Evolutionary conservation across 2,888 invertebrate genomes (phyloP).

Genomic region (Oasisia sp.): DNA sequence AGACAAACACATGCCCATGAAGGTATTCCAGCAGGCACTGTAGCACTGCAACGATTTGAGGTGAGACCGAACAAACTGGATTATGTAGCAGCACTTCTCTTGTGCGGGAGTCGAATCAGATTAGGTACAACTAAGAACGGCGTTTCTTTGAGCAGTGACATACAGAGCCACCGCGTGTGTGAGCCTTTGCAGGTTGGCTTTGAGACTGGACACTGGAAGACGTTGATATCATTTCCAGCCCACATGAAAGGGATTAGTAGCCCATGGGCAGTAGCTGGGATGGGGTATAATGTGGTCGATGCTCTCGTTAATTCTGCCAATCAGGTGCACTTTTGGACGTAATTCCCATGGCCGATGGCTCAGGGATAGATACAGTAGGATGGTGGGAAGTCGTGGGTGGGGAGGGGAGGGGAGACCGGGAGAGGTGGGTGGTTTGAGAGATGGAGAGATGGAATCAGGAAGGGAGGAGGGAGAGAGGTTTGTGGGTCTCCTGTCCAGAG

Average conservation of each 20-base stretch:
- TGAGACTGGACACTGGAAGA: not conserved
- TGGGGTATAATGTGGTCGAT: not conserved
- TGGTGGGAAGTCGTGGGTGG: not conserved
- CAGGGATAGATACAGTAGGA: not conserved
- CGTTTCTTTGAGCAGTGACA: not conserved
- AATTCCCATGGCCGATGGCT: not conserved
- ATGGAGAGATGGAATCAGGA: not conserved
- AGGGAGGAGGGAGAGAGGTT: not conserved
- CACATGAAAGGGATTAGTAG: too few relatives aligned
- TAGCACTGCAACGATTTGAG: not conserved
- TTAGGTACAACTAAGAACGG: not conserved
- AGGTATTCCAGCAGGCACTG: not conserved
- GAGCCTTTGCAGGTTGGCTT: not conserved
- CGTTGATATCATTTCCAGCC: not conserved
- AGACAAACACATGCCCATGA: not conserved
- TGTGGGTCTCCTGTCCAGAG: not conserved
- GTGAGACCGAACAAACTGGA: not conserved
- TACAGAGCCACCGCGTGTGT: not conserved
- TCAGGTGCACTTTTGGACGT: not conserved
- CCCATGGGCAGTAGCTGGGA: not conserved
- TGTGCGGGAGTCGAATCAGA: not conserved
- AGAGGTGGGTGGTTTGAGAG: not conserved
- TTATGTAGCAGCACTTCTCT: not conserved
- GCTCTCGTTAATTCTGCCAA: not conserved
- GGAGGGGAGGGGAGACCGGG: not conserved